Base-by-base conservation (phyloP, 2,797 vertebrate genomes). In the Petrocephalus sullivani region DNA sequence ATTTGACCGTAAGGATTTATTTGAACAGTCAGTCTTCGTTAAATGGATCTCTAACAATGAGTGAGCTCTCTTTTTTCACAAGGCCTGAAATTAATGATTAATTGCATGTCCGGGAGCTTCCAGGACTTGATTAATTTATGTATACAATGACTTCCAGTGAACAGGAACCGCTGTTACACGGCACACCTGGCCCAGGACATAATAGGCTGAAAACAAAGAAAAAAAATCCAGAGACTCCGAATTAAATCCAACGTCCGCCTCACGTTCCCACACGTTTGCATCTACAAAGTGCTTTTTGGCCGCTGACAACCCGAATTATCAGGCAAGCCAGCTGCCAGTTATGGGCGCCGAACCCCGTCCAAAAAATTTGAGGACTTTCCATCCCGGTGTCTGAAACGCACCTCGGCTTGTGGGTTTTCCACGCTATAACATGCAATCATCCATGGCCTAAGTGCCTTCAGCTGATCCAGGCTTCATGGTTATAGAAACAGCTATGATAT, bases 61-160 rank as follows among this genome's bases (percentile, higher is more conserved):
- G 82, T 83, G 81, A 88, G 85, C 85, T 56, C 28, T 83, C 10
- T 82, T 33, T 57, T 88, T 87, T 37, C 89, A 78, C 51, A 88
- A 89, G 58, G 37, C 61, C 87, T 67, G 41, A 53, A 41, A 71
- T 89, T 85, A 87, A 86, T 93, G 93, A 92, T 93, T 90, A 91
- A 94, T 91, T 86, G 90, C 87, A 49, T 89, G 90, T 88, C 88
- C 87, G n/a, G 4, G 9, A 78, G 46, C 87, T 89, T 90, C 91
- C 89, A 91, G 87, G 89, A 89, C 83, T 61, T 91, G 91, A 92
- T 93, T 92, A 90, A 94, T 93, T 88, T 88, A 88, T 92, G 90
- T 92, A 90, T 92, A 93, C 90, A 91, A 90, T n/a, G 90, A 88
- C 83, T 78, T 89, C 90, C 91, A 92, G 90, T 90, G 89, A 91